Conservation (phyloP, 1,140 invertebrate species). For the Heliconius hermathena region DNA sequence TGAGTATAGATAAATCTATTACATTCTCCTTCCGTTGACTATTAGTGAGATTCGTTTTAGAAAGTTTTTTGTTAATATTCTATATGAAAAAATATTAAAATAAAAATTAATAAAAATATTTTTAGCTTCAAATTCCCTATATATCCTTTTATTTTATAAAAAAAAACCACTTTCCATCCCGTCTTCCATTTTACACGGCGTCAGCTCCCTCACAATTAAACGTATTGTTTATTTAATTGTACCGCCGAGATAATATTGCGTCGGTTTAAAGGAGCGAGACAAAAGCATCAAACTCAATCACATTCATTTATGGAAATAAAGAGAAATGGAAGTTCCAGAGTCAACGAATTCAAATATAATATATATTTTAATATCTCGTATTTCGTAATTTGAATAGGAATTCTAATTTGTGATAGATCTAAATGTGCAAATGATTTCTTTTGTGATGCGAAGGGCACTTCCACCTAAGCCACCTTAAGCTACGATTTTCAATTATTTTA, state of each 20-base stretch:
- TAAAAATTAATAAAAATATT: not conserved
- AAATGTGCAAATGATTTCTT: not conserved
- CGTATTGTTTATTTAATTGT: conserved; percentile 37
- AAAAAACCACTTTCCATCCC: not conserved
- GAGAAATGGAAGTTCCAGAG: not conserved
- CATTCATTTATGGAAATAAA: conserved; percentile 33
- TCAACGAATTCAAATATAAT: not conserved
- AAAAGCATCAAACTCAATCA: conserved; percentile 27
- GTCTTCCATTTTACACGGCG: not conserved
- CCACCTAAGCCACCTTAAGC: not conserved
- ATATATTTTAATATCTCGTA: not conserved
- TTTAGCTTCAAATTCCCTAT: not conserved
- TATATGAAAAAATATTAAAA: not conserved
- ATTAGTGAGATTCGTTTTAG: too few relatives aligned
- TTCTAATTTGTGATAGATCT: not conserved
- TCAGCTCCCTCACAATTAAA: conserved; percentile 24
- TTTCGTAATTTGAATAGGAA: not conserved
- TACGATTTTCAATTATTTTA: not conserved
- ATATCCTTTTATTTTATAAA: not conserved
- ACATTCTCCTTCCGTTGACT: too few relatives aligned
- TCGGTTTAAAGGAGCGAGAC: conserved; percentile 27
- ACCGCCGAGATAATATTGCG: conserved; percentile 34
- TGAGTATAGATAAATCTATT: too few relatives aligned
- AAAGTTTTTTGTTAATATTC: too few relatives aligned
- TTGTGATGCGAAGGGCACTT: not conserved